Percentiles rank a stretch among this genome's conserved stretches.
phyloP scores from a whole-genome alignment of 2,888 invertebrate species.

The Pyrocoelia pectoralis region DNA sequence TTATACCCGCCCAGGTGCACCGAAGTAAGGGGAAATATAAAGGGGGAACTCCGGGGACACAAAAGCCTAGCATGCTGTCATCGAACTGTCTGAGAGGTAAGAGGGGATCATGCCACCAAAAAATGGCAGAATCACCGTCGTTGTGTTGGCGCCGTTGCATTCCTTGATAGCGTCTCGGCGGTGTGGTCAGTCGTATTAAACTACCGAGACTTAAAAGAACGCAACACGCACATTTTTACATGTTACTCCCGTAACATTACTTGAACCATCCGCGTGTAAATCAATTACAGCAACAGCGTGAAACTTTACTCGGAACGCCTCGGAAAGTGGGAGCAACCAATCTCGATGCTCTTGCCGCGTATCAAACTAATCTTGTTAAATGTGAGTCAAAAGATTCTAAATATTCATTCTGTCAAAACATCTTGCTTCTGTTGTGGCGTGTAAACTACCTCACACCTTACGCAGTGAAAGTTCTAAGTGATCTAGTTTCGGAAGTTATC shows the following conservation, averaged over 20 bases:
- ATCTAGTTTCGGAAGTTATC: conserved; percentile 36
- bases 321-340: conserved; percentile 62
- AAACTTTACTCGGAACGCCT: conserved; percentile 57
- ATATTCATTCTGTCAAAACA: conserved; percentile 62
- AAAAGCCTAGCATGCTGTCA: conserved; percentile 56
- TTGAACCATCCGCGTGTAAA: conserved; percentile 57
- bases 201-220: conserved; percentile 50
- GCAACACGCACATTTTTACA: conserved; percentile 37
- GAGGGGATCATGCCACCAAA: conserved; percentile 49
- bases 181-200: conserved; percentile 65
- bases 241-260: conserved; percentile 32
- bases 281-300: conserved; percentile 69
- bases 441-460: conserved; percentile 41
- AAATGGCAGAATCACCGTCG: conserved; percentile 54
- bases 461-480: conserved; percentile 39
- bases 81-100: conserved; percentile 48
- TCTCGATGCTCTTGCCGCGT: conserved; percentile 59
- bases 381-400: conserved; percentile 59
- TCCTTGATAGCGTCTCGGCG: conserved; percentile 67
- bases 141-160: conserved; percentile 58
- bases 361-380: conserved; percentile 59
- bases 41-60: conserved; percentile 46
- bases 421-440: conserved; percentile 54
- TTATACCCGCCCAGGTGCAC: conserved; percentile 63
- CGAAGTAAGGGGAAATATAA: conserved; percentile 54